Evolutionary conservation across 2,113 vertebrate species (phyloP).

Genomic region (Daphoenositta chrysoptera): DNA sequence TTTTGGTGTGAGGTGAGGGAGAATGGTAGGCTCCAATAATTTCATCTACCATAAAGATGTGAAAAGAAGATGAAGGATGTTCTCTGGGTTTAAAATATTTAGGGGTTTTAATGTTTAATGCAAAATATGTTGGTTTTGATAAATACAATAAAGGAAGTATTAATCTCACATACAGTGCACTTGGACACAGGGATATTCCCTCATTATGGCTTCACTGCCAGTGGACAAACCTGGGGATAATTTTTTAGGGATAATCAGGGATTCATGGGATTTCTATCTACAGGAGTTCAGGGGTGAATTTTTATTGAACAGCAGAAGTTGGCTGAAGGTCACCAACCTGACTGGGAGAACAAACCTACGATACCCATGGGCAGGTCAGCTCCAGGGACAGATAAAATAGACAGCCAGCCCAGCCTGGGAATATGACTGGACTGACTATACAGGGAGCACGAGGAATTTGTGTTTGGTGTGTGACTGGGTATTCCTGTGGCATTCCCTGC

Average conservation of each 20-base stretch:
- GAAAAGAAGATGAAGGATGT: background rate
- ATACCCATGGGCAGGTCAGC: background rate
- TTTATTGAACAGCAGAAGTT: background rate
- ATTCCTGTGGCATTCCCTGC: background rate
- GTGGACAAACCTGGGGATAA: background rate
- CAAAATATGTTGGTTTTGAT: background rate
- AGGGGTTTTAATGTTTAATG: conserved; percentile 18
- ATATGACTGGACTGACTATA: background rate
- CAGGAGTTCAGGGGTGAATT: background rate
- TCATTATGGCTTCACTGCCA: background rate
- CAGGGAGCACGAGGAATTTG: background rate
- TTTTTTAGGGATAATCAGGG: background rate
- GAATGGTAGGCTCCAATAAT: background rate
- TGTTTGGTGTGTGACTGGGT: background rate
- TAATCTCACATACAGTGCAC: background rate
- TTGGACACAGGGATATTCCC: background rate
- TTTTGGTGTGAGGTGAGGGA: background rate
- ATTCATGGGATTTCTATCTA: background rate
- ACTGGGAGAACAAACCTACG: background rate
- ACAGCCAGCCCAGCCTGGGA: background rate
- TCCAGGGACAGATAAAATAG: background rate
- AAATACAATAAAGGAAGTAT: background rate
- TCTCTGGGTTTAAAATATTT: background rate
- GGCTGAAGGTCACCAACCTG: background rate
- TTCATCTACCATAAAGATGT: background rate